Percentiles rank a stretch among this genome's conserved stretches.
Evolutionary conservation across 1,140 invertebrate genomes (phyloP).

Genomic region (Penaeus chinensis): DNA sequence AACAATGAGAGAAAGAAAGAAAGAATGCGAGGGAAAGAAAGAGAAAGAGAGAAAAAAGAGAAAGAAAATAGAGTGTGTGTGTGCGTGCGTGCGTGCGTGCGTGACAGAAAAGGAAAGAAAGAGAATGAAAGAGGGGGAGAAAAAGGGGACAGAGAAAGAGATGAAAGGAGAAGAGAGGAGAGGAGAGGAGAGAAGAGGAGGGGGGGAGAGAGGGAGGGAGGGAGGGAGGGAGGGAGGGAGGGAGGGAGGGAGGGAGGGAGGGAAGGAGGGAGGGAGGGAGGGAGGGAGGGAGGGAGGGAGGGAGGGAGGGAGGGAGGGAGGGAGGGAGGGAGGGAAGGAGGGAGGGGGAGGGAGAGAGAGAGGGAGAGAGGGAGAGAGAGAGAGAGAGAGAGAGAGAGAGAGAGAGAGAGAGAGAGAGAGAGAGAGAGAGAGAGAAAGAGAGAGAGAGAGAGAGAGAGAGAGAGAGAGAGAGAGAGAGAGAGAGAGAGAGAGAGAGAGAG

Average conservation of each 20-base stretch:
- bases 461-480: neutral
- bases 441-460: too few relatives aligned
- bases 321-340: neutral
- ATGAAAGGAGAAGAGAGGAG: neutral
- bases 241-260: neutral
- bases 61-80: too few relatives aligned
- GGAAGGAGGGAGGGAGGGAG: neutral
- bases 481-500: neutral
- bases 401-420: too few relatives aligned
- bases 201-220: neutral
- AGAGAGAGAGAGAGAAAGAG: neutral
- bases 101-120: too few relatives aligned
- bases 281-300: neutral
- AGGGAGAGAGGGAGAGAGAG: neutral
- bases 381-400: neutral
- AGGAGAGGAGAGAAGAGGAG: neutral
- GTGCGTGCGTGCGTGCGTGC: too few relatives aligned
- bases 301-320: neutral
- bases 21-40: rapidly evolving
- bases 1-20: neutral
- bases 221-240: neutral
- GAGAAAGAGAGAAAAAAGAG: too few relatives aligned
- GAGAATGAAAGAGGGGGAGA: neutral
- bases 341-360: neutral
- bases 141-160: slow-evolving; percentile 1